These are phyloP conservation scores for rabbit (Oryctolagus cuniculus) DNA, from an alignment of 2,113 vertebrate genomes.

Conservation along the genomic window mOryCun1.1 NC_091434.1:70849001-70849500, in stretches of 20 bases:
- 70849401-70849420: slow-evolving; percentile 54
- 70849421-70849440: slow-evolving; percentile 69
- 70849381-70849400: slow-evolving; percentile 39
- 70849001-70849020: not conserved
- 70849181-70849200: not conserved
- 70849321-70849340: not conserved
- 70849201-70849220: not conserved
- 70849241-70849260: slow-evolving; percentile 10
- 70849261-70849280: not conserved
- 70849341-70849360: not conserved
- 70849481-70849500: slow-evolving; percentile 62
- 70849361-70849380: slow-evolving; percentile 28
- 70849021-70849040: not conserved
- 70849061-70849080: not conserved
- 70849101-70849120: not conserved
- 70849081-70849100: not conserved
- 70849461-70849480: slow-evolving; percentile 77
- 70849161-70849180: not conserved
- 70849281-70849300: slow-evolving; percentile 20
- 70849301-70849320: not conserved
- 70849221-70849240: not conserved
- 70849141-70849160: not conserved
- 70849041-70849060: not conserved
- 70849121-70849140: not conserved
- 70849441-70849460: slow-evolving; percentile 76